Conservation (phyloP, 2,888 invertebrate species). For the Caenorhabditis macrosperma region DNA sequence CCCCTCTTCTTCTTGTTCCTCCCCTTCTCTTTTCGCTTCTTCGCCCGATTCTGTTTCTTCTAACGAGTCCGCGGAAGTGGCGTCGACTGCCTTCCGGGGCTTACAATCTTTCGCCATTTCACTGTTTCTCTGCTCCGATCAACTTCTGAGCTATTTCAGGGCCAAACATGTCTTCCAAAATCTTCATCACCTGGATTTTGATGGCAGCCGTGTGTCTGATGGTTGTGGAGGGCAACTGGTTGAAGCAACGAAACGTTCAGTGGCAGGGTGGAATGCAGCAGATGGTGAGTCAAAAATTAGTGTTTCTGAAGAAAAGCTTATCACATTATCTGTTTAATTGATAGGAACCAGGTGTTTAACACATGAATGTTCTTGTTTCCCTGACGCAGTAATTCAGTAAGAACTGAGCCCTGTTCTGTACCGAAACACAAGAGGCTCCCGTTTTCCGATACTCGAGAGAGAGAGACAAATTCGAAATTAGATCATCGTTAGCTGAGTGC, state of each 20-base stretch:
- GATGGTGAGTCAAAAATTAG: slow-evolving; percentile 5
- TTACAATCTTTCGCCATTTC: background rate
- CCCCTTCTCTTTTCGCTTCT: background rate
- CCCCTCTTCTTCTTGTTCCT: slow-evolving; percentile 18
- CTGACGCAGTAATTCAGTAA: too few species aligned
- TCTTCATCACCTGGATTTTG: background rate
- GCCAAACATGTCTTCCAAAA: slow-evolving; percentile 16
- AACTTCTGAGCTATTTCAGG: slow-evolving; percentile 17
- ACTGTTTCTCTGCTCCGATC: slow-evolving; percentile 20
- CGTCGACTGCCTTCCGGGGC: slow-evolving; percentile 13
- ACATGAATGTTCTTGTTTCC: too few species aligned
- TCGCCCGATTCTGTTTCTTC: slow-evolving; percentile 21
- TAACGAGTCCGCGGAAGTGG: slow-evolving; percentile 44
- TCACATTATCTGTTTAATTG: too few species aligned
- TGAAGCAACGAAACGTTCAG: slow-evolving; percentile 26
- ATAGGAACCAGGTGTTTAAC: background rate
- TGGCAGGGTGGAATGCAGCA: slow-evolving; percentile 9
- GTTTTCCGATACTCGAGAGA: too few species aligned
- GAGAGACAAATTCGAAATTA: too few species aligned
- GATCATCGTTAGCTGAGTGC: too few species aligned
- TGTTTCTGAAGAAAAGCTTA: too few species aligned
- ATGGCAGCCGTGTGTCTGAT: background rate
- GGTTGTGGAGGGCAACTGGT: slow-evolving; percentile 20
- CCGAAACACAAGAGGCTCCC: too few species aligned
- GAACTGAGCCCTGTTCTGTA: too few species aligned